Percentiles rank a stretch among this genome's conserved stretches.
phyloP scores from a whole-genome alignment of 2,888 invertebrate species.

The Torymus aiolomorphi region DNA sequence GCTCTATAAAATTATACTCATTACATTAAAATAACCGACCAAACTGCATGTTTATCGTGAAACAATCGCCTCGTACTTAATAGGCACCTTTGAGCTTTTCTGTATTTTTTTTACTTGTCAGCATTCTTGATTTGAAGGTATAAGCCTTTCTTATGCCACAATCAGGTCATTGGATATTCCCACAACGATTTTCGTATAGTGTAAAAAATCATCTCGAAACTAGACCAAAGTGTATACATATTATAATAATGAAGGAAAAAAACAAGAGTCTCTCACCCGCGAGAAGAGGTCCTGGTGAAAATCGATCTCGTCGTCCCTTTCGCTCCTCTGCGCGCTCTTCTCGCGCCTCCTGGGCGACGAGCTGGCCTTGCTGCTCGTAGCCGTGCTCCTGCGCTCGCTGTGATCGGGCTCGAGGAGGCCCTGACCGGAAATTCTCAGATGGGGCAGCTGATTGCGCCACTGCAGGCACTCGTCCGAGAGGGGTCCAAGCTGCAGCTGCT shows the following conservation, averaged over 20 bases:
- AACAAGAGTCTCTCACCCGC: conserved; percentile 7
- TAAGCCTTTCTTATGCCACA: too few species aligned
- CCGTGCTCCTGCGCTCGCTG: not conserved
- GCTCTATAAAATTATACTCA: not conserved
- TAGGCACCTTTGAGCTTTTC: too few species aligned
- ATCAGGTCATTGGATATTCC: too few species aligned
- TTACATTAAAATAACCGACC: not conserved
- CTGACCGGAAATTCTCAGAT: conserved; percentile 64
- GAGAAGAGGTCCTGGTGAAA: not conserved
- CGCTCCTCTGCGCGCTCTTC: conserved; percentile 14
- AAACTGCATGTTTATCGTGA: not conserved
- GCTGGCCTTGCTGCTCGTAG: not conserved
- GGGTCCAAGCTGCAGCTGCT: conserved; percentile 60
- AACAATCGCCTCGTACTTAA: too few species aligned
- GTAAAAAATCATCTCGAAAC: not conserved
- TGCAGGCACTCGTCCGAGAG: conserved; percentile 69
- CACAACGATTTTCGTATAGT: too few species aligned
- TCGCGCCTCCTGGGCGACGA: not conserved
- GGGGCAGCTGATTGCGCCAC: conserved; percentile 70
- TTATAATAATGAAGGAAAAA: not conserved
- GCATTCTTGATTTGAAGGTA: too few species aligned
- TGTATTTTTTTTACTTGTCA: too few species aligned
- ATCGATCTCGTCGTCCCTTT: not conserved
- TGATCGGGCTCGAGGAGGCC: not conserved
- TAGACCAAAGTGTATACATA: not conserved